Percentiles rank a stretch among this genome's conserved stretches.
Conservation (phyloP, 2,113 vertebrate species). For the Phrynocephalus versicolor region DNA sequence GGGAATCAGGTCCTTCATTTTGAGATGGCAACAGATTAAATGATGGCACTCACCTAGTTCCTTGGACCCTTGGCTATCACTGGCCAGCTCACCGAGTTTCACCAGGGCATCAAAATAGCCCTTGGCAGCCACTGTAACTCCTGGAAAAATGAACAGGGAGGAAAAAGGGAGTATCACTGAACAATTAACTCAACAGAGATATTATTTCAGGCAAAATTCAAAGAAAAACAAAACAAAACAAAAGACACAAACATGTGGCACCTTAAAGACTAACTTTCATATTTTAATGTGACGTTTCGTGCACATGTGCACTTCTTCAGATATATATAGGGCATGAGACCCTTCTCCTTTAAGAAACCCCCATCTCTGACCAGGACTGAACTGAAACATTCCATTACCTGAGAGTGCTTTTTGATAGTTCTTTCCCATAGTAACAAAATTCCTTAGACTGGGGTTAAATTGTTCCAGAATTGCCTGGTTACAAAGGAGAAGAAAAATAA, state of each 20-base stretch:
- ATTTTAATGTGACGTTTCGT: too few relatives aligned
- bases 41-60: conserved; percentile 78
- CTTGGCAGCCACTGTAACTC: conserved; percentile 84
- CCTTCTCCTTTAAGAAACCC: not conserved
- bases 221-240: too few relatives aligned
- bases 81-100: conserved; percentile 85
- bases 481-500: not conserved
- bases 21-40: not conserved
- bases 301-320: too few relatives aligned
- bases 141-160: conserved; percentile 56
- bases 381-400: conserved; percentile 60
- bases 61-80: conserved; percentile 87
- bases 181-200: not conserved
- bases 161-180: not conserved
- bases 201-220: too few relatives aligned
- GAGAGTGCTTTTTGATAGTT: conserved; percentile 86
- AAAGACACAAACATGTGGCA: too few relatives aligned
- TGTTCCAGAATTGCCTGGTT: conserved; percentile 84
- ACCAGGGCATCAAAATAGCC: conserved; percentile 88
- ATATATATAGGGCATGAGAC: too few relatives aligned
- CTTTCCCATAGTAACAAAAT: conserved; percentile 87
- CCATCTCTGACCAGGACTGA: not conserved
- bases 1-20: not conserved
- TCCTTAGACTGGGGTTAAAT: conserved; percentile 87
- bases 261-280: too few relatives aligned